Evolutionary conservation across 1,140 invertebrate genomes (phyloP).

Genomic region (Bombus sylvicola): DNA sequence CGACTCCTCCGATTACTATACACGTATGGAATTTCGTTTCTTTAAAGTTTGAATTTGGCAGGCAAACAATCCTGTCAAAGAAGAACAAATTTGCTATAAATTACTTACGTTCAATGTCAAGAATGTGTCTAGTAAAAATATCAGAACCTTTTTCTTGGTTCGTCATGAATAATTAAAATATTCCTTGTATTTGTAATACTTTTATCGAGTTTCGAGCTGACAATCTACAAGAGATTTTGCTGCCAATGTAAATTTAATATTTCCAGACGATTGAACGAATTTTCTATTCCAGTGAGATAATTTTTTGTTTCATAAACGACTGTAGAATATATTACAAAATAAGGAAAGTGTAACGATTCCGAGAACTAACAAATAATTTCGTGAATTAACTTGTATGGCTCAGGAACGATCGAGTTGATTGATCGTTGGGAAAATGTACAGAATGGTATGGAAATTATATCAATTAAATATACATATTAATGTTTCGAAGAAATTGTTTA

Average conservation of each 20-base stretch:
- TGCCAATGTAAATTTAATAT: too few species aligned
- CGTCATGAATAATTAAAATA: background rate
- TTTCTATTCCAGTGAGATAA: too few species aligned
- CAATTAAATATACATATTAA: background rate
- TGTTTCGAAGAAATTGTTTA: background rate
- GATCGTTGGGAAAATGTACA: background rate
- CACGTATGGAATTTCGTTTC: background rate
- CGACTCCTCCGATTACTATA: background rate
- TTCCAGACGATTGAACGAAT: fast-evolving
- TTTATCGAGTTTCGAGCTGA: too few species aligned
- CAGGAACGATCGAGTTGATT: too few species aligned
- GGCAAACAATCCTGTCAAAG: background rate
- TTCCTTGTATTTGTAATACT: too few species aligned
- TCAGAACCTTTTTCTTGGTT: fast-evolving
- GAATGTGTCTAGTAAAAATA: background rate
- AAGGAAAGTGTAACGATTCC: background rate
- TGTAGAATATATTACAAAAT: background rate
- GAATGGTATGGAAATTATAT: background rate
- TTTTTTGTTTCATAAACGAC: too few species aligned
- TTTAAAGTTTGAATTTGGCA: background rate
- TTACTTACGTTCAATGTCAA: background rate
- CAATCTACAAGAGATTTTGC: too few species aligned
- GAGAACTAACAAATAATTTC: background rate
- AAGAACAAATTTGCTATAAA: background rate
- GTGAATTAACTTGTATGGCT: too few species aligned